Evolutionary conservation across 2,797 vertebrate genomes (phyloP), one percentile per base, ranked within the genome.

Genomic region (Parauchenoglanis ngamensis): DNA sequence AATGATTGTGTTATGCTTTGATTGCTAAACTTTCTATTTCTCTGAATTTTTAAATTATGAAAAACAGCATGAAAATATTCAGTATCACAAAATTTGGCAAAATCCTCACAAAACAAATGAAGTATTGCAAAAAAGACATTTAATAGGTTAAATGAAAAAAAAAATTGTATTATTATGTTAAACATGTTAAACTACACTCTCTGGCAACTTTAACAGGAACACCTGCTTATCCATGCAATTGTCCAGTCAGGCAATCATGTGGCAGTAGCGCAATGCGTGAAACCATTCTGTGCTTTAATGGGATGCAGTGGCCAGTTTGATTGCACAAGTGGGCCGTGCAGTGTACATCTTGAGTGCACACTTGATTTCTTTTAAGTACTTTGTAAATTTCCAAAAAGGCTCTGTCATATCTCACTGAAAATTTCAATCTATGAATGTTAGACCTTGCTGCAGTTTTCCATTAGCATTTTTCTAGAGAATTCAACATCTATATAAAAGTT

Each of bases 351-450:
- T 91, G 85, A 72, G 83, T 92, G 85, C 90, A 90, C 92, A 92
- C 91, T 92, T 91, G 90, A 90, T 94, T 92, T 91, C 85, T 89
- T 94, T 93, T 93, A 93, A 93, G 89, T 93, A 93, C 93, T 94
- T 57, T 56, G 56, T 40, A 92, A 93, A 94, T 94, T 89, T 91
- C 85, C 90, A 92, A 87, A 91, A 92, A 93, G 89, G 91, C 92
- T 92, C 92, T 92, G 91, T 94, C 94, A 94, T 91, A 91, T 92
- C 92, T 93, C 93, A 93, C 93, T 93, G 90, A 93, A 95, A 95
- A 94, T 93, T 94, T 94, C 94, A 93, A 95, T 95, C 94, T 93
- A 93, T 92, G 92, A 92, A 94, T 95, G 94, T 92, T 94, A 13
- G 93, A 92, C 94, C 28, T 77, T 94, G 94, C 94, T 94, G 89